phyloP scores from a whole-genome alignment of 2,113 vertebrate species.

The Rafetus swinhoei region DNA sequence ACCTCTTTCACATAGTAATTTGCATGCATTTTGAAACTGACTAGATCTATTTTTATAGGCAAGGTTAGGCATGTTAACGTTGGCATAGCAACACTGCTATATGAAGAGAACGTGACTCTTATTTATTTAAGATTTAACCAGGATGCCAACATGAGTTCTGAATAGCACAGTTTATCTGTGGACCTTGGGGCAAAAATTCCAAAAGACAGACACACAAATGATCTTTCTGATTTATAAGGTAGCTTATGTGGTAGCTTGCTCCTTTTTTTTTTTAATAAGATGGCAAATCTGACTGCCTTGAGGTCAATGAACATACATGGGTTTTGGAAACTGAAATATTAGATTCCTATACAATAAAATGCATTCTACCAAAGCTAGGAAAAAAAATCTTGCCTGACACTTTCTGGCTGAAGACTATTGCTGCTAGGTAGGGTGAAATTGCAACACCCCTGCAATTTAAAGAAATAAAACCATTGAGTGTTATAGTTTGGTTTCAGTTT shows the following conservation, averaged over 20 bases:
- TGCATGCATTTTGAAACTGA: slow-evolving; percentile 40
- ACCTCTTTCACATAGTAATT: slow-evolving; percentile 10
- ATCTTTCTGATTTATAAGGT: neutral
- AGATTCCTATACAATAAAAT: neutral
- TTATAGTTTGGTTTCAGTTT: neutral
- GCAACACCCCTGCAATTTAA: neutral
- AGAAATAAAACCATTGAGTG: neutral
- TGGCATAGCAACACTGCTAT: slow-evolving; percentile 57
- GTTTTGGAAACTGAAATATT: neutral
- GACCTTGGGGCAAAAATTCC: slow-evolving; percentile 11
- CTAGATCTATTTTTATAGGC: slow-evolving; percentile 49
- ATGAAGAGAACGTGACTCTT: slow-evolving; percentile 59
- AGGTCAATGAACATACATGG: slow-evolving; percentile 3
- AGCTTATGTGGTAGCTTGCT: neutral
- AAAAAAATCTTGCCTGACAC: neutral
- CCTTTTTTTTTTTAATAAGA: neutral
- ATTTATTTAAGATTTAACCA: slow-evolving; percentile 63
- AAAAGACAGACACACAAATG: slow-evolving; percentile 7
- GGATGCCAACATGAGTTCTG: slow-evolving; percentile 36
- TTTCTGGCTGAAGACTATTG: neutral
- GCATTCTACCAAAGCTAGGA: neutral
- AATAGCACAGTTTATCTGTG: slow-evolving; percentile 27
- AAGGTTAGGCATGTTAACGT: slow-evolving; percentile 51
- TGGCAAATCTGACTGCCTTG: neutral
- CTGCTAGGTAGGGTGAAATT: neutral